phyloP scores from a whole-genome alignment of 2,113 vertebrate species.

The Cyphomyrus plagiostoma region DNA sequence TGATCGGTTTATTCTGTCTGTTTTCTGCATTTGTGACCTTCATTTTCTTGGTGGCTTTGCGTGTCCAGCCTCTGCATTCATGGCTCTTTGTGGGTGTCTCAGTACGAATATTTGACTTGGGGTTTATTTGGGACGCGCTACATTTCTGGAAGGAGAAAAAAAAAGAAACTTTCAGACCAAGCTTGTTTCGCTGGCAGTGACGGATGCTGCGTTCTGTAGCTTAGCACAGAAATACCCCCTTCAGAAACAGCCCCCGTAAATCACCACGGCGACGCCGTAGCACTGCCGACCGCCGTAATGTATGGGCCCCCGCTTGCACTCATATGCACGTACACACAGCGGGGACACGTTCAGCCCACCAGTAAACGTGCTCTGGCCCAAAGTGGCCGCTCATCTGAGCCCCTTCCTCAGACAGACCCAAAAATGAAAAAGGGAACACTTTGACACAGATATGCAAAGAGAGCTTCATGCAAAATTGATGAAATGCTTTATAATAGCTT shows the following conservation, averaged over 20 bases:
- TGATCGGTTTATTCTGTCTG: not conserved
- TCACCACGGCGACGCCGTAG: conserved; percentile 9
- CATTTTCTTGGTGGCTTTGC: not conserved
- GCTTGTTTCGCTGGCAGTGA: conserved; percentile 28
- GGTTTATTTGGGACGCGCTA: conserved; percentile 14
- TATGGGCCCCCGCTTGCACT: not conserved
- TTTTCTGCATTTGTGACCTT: not conserved
- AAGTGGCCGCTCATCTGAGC: not conserved
- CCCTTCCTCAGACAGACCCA: not conserved
- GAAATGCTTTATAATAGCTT: not conserved
- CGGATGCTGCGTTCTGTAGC: conserved; percentile 21
- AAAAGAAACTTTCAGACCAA: conserved; percentile 12
- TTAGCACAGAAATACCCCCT: conserved; percentile 22
- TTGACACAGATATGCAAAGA: not conserved
- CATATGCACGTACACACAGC: conserved; percentile 18
- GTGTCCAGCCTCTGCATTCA: not conserved
- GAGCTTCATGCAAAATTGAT: not conserved
- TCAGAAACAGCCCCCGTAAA: conserved; percentile 19
- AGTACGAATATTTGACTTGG: not conserved
- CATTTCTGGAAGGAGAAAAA: not conserved
- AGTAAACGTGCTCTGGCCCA: not conserved
- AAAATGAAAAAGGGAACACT: not conserved
- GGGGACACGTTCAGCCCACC: not conserved
- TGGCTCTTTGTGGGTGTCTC: conserved; percentile 16
- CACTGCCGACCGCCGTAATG: not conserved